Base-by-base conservation (phyloP, 2,888 invertebrate genomes). In the Augochlorella aurata region DNA sequence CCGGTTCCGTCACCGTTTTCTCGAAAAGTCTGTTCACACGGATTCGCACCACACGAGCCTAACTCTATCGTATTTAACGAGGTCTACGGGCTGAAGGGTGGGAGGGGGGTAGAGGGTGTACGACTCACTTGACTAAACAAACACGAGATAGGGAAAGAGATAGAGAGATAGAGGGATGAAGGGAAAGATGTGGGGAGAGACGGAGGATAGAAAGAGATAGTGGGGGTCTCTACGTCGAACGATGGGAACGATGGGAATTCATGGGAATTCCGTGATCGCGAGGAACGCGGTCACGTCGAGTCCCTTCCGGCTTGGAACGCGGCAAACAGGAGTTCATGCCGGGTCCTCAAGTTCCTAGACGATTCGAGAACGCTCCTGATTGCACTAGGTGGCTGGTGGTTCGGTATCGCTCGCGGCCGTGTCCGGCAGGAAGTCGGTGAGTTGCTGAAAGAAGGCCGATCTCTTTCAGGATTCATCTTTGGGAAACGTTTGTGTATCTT, bases 51-150 rank as follows among this genome's bases (percentile, higher is more conserved):
- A 71, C 76, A 63, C 75, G 81, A 85, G 78, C 73, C 88, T 88
- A 89, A 80, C 14, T 83, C 88, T 91, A 89, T 87, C 85, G 87
- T 82, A 85, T 88, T 54, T 79, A 88, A 88, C 85, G 88, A 90
- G 76, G 83, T 81, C 89, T 91, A 90, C 86, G 85, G 82, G 86
- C 7, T 50, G 16, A 5, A 18, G 7, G 50, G 18, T 18, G 18
- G 7, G 18, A 18, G 7, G 16, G 16, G 38, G 18, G 24, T 24
- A 87, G 83, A 29, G 88, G 85, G 88, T 38, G 38, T 85, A 89
- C 84, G 85, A 78, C 85, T 85, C 82, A 88, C 84, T 83, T 88
- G 76, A 86, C 92, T 91, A 91, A 91, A 91, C 89, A 90, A 90
- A 90, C 89, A 90, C 89, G 85, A 89, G 88, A 89, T 87, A 89